These are phyloP conservation scores for Falcaria lacertinaria DNA, from an alignment of 2,888 invertebrate species.

Conservation along the genomic window DNA sequence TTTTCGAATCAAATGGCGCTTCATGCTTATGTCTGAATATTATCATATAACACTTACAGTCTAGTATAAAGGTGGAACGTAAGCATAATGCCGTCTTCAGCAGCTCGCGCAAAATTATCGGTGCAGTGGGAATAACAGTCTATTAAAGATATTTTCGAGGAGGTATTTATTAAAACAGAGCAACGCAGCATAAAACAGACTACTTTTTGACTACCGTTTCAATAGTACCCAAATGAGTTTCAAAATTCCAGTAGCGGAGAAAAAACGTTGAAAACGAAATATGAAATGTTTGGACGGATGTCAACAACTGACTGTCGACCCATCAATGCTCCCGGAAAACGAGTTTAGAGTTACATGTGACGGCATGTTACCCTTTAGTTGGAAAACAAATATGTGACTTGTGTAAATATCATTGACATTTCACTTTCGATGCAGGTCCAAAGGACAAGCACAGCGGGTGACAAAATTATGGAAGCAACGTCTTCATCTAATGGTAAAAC, in stretches of 20 bases:
- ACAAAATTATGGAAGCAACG: neutral
- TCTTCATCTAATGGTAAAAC: neutral
- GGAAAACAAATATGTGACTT: conserved; percentile 52
- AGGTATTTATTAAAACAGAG: too few species aligned
- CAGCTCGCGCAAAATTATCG: too few species aligned
- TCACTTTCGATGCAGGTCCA: conserved; percentile 31
- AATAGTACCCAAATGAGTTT: neutral
- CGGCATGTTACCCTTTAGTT: conserved; percentile 52
- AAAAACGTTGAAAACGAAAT: conserved; percentile 42
- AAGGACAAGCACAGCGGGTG: neutral
- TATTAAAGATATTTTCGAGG: too few species aligned
- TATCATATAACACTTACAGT: too few species aligned
- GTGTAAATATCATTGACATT: conserved; percentile 31
- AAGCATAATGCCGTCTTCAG: too few species aligned
- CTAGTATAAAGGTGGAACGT: too few species aligned
- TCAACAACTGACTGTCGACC: conserved; percentile 66
- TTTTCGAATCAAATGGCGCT: too few species aligned
- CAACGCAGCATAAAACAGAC: too few species aligned
- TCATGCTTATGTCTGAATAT: too few species aligned
- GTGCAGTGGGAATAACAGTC: too few species aligned
- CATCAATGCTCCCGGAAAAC: conserved; percentile 57
- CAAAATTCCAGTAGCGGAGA: conserved; percentile 48
- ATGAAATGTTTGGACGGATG: conserved; percentile 61
- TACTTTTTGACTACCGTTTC: too few species aligned
- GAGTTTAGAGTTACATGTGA: conserved; percentile 52